phyloP scores from a whole-genome alignment of 2,797 vertebrate species.

The Enteromius fasciolatus region DNA sequence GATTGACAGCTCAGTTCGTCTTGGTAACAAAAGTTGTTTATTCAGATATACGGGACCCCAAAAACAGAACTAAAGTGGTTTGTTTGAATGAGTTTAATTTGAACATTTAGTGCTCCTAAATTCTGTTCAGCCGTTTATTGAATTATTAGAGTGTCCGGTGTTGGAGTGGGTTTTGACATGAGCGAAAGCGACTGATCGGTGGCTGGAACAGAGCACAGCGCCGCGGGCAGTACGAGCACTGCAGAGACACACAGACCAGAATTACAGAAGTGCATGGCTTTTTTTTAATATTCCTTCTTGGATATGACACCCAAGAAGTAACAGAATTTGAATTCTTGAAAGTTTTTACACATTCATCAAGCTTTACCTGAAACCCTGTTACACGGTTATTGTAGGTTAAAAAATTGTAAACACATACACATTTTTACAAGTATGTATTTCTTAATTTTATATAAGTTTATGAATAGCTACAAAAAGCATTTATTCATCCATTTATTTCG shows the following conservation, averaged over 20 bases:
- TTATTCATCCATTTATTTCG: background rate
- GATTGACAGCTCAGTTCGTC: background rate
- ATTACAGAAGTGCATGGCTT: background rate
- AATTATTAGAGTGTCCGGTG: constrained; percentile 7
- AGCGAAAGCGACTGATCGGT: constrained; percentile 49
- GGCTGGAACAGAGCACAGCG: constrained; percentile 22
- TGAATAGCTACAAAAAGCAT: background rate
- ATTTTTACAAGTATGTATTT: background rate
- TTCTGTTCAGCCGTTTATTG: background rate
- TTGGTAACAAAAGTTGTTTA: constrained; percentile 26
- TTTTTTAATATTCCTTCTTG: background rate
- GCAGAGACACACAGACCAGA: constrained; percentile 52
- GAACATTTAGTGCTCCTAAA: background rate
- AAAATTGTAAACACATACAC: background rate
- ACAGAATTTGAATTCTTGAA: background rate
- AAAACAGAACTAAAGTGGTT: background rate
- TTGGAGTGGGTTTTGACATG: constrained; percentile 36
- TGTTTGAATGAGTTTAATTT: background rate
- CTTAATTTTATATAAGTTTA: background rate
- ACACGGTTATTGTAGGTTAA: background rate
- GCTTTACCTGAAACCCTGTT: background rate
- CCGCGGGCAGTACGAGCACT: constrained; percentile 74
- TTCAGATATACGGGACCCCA: background rate
- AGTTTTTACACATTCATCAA: background rate
- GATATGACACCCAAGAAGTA: background rate